Evolutionary conservation across 1,140 invertebrate species (phyloP), one percentile per base, ranked within the genome.

Genomic region (Planococcus citri): DNA sequence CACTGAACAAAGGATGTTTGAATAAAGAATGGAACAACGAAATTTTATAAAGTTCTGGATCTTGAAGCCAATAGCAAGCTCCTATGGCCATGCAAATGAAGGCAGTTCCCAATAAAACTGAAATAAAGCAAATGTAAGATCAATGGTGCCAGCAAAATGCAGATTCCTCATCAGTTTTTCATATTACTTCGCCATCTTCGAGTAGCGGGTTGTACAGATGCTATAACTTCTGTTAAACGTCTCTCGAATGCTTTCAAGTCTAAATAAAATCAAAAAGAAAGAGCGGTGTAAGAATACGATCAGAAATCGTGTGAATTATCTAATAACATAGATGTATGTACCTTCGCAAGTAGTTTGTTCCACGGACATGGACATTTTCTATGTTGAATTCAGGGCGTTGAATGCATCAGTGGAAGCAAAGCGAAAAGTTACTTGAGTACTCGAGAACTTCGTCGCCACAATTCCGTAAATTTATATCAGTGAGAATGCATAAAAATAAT

Each of bases 161-260:
- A 17, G 27, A 38, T n/a, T n/a, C n/a, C n/a, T n/a, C n/a, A n/a
- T n/a, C n/a, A n/a, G n/a, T n/a, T n/a, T n/a, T n/a, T n/a, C n/a
- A n/a, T n/a, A 82, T 81, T 84, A 94, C 92, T 88, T 86, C 94
- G 87, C 95, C 95, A 98, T 81, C 93, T 83, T 72, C 87, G 85
- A 69, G 94, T 94, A 67, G 91, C 86, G 68, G 95, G 95, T 76
- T 94, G 91, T 71, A 96, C 83, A 78, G 91, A 92, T 73, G 88
- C 86, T 77, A 97, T 94, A n/a, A 98, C 93, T 85, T 98, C 95
- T 8, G 94, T 97, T 1, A 98, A 80, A 70, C 95, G 83, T 71
- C 94, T 84, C 78, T 97, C 95, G 81, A 97, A 98, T 33, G 95
- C 94, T 80, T 97, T 97, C 72, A 98, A 82, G 85, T 97, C 95